Conservation (phyloP, 2,888 invertebrate genomes). For the Eilema caniola region DNA sequence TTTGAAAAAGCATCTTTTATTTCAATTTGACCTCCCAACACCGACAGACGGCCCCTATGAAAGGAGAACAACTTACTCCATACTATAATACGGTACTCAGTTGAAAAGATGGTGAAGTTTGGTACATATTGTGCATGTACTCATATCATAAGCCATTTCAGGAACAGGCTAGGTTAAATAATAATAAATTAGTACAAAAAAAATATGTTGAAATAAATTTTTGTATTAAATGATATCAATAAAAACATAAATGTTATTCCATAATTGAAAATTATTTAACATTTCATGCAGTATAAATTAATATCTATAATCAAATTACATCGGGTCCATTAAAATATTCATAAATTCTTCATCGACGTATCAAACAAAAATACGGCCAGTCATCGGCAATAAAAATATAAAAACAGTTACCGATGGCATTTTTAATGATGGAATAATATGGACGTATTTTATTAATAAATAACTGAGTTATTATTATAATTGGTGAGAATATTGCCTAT, state of each 20-base stretch:
- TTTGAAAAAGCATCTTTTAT: too few species aligned
- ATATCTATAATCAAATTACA: neutral
- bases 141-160: too few species aligned
- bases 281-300: neutral
- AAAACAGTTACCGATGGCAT: slow-evolving; percentile 35
- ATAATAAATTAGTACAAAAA: too few species aligned
- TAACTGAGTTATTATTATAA: neutral
- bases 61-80: too few species aligned
- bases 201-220: neutral
- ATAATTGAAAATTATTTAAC: neutral
- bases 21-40: too few species aligned
- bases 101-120: too few species aligned
- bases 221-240: neutral
- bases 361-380: slow-evolving; percentile 33
- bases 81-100: too few species aligned
- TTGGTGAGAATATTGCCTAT: too few species aligned
- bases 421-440: slow-evolving; percentile 36
- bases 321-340: slow-evolving; percentile 8
- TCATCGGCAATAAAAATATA: slow-evolving; percentile 39
- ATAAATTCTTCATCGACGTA: slow-evolving; percentile 4
- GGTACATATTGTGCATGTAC: too few species aligned
- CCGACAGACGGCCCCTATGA: too few species aligned
- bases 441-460: slow-evolving; percentile 20
- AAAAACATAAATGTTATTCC: neutral
- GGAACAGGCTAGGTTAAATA: too few species aligned